Conservation (phyloP, 2,888 invertebrate species). For the Catotricha subobsoleta region DNA sequence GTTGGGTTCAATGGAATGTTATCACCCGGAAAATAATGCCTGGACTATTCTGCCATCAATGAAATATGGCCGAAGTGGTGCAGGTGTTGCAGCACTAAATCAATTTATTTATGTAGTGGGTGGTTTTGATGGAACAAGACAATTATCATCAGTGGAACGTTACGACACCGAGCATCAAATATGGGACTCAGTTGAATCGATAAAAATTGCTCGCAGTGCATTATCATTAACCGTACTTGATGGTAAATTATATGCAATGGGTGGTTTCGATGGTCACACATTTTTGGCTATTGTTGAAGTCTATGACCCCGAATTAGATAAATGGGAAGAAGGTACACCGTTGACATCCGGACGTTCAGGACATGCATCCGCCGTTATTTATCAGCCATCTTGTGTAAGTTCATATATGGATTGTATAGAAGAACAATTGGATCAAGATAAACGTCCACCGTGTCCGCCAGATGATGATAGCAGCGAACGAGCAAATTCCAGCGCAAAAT, state of each 20-base stretch:
- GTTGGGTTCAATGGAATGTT: slow-evolving; percentile 66
- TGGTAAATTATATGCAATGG: slow-evolving; percentile 77
- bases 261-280: slow-evolving; percentile 69
- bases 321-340: slow-evolving; percentile 59
- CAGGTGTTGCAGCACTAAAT: slow-evolving; percentile 41
- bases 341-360: slow-evolving; percentile 77
- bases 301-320: slow-evolving; percentile 58
- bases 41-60: slow-evolving; percentile 71
- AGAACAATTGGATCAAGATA: neutral
- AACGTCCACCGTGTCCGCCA: neutral
- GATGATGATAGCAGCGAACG: neutral
- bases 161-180: slow-evolving; percentile 67
- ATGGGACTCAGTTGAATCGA: slow-evolving; percentile 62
- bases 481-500: neutral
- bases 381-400: slow-evolving; percentile 36
- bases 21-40: slow-evolving; percentile 80
- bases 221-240: slow-evolving; percentile 73
- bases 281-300: slow-evolving; percentile 72
- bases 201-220: slow-evolving; percentile 69
- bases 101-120: slow-evolving; percentile 86
- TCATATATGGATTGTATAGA: neutral
- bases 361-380: slow-evolving; percentile 80
- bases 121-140: slow-evolving; percentile 75
- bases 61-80: slow-evolving; percentile 63
- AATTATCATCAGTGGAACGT: slow-evolving; percentile 67